Conservation (phyloP, 2,113 vertebrate species). For the Prolemur simus region DNA sequence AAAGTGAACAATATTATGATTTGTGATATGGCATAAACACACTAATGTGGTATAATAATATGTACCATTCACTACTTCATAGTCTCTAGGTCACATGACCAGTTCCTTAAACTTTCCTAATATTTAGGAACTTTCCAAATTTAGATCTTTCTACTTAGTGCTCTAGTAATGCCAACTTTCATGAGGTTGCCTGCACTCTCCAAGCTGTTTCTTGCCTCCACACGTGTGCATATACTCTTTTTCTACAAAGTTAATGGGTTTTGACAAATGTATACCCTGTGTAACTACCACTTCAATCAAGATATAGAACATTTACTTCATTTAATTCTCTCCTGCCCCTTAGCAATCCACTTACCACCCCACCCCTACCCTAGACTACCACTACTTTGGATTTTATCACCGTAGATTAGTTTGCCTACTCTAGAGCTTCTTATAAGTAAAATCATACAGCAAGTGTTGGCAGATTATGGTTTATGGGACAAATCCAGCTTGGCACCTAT, state of each 20-base stretch:
- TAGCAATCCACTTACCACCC: neutral
- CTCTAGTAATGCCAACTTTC: neutral
- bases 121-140: neutral
- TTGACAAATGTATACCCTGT: neutral
- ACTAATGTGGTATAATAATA: neutral
- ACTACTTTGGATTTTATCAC: no score
- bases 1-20: neutral
- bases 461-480: neutral
- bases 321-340: neutral
- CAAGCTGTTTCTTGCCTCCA: neutral
- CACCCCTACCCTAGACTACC: neutral
- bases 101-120: neutral
- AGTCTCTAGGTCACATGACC: neutral
- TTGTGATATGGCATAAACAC: neutral
- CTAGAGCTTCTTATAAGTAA: neutral
- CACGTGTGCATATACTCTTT: neutral
- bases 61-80: neutral
- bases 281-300: neutral
- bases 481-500: neutral
- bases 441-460: neutral
- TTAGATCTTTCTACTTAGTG: neutral
- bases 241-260: neutral
- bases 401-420: no score
- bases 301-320: neutral
- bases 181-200: neutral